phyloP scores from a whole-genome alignment of 2,113 vertebrate species.

The Cephalopholis sonnerati region DNA sequence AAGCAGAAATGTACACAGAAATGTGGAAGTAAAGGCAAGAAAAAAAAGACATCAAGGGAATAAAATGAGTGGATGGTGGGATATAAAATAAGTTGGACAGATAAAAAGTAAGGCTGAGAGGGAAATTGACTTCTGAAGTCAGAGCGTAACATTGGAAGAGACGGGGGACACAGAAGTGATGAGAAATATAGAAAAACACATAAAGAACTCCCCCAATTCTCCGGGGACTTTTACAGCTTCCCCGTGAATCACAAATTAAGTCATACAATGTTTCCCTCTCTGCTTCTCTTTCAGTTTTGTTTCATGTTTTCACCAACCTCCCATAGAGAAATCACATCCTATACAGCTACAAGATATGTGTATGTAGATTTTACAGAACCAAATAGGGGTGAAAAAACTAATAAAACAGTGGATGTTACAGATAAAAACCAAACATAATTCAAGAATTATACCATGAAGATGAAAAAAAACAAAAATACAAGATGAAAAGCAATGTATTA shows the following conservation, averaged over 20 bases:
- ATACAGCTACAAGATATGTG: conserved; percentile 48
- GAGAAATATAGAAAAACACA: conserved; percentile 65
- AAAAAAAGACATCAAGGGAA: conserved; percentile 37
- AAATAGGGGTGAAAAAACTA: conserved; percentile 45
- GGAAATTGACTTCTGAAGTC: conserved; percentile 74
- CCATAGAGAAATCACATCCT: conserved; percentile 50
- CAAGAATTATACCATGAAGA: conserved; percentile 12
- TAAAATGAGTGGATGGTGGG: conserved; percentile 53
- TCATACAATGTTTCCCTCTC: conserved; percentile 37
- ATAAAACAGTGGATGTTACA: conserved; percentile 37
- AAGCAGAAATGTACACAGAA: conserved; percentile 40
- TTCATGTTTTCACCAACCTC: conserved; percentile 55
- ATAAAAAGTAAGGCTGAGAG: conserved; percentile 70
- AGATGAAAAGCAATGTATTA: not conserved
- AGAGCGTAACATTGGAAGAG: conserved; percentile 59
- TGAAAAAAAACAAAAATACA: conserved; percentile 16
- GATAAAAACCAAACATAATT: conserved; percentile 31
- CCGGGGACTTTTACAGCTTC: conserved; percentile 46
- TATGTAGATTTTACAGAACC: conserved; percentile 41
- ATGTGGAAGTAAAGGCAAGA: conserved; percentile 25
- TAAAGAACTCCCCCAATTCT: conserved; percentile 44
- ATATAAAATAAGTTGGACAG: conserved; percentile 67
- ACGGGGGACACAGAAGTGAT: conserved; percentile 58
- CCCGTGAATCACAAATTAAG: conserved; percentile 62
- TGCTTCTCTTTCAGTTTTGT: conserved; percentile 48